These are phyloP conservation scores for Leguminivora glycinivorella DNA, from an alignment of 1,140 invertebrate species.

Conservation along the genomic window DNA sequence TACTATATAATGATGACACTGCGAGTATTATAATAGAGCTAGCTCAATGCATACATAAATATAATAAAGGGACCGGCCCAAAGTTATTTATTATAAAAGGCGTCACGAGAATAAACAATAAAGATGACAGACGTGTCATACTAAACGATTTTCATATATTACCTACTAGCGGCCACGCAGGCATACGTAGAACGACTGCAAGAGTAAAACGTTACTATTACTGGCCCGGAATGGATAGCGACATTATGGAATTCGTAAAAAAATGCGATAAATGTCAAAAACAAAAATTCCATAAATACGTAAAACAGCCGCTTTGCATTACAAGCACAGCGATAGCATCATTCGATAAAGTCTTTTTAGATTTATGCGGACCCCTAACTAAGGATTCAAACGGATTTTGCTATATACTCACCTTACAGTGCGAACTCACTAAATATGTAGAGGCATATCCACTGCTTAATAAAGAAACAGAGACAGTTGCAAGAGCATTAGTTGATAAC, in stretches of 20 bases:
- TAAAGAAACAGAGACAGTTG: background rate
- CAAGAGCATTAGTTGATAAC: conserved; percentile 16
- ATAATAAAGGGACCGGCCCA: background rate
- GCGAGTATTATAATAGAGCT: conserved; percentile 15
- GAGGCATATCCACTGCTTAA: background rate
- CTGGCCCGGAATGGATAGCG: conserved; percentile 2
- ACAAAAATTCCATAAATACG: background rate
- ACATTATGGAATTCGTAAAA: conserved; percentile 1
- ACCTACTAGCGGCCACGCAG: conserved; percentile 14
- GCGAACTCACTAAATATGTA: background rate
- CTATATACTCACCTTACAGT: background rate
- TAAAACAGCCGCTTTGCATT: background rate
- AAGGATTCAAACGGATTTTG: background rate
- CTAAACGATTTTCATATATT: conserved; percentile 19
- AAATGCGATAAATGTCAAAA: too few relatives aligned
- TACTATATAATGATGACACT: conserved; percentile 5
- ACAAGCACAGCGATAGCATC: background rate
- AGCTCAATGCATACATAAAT: conserved; percentile 22
- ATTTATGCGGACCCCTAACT: background rate
- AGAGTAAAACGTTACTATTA: conserved; percentile 4
- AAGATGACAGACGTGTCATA: conserved; percentile 17
- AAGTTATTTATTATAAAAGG: background rate
- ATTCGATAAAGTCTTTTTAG: conserved; percentile 20
- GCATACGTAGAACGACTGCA: conserved; percentile 9
- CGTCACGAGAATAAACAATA: background rate